phyloP scores from a whole-genome alignment of 2,113 vertebrate species.

The Rissa tridactyla region DNA sequence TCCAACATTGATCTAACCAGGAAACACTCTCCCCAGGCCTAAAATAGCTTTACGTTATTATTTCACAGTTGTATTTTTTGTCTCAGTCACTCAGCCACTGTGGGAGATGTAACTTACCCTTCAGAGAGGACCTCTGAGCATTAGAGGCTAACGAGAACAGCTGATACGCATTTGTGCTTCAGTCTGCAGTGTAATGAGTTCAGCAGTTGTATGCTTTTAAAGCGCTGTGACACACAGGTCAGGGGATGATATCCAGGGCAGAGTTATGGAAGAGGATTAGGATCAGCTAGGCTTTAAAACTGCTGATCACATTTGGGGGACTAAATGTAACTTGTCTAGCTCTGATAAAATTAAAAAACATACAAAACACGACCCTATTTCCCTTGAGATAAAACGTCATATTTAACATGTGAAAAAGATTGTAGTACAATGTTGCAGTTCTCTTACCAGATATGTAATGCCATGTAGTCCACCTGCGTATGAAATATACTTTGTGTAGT shows the following conservation, averaged over 20 bases:
- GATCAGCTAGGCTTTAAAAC: not conserved
- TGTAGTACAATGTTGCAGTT: not conserved
- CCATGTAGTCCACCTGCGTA: fast-evolving
- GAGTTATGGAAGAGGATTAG: slow-evolving; percentile 6
- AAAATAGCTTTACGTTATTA: not conserved
- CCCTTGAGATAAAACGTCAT: not conserved
- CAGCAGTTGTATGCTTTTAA: not conserved
- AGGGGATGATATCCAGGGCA: not conserved
- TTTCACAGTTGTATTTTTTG: not conserved
- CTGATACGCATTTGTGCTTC: not conserved
- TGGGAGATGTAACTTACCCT: not conserved
- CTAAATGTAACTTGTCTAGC: not conserved
- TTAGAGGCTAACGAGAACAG: not conserved
- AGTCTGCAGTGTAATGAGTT: not conserved
- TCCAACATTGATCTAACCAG: not conserved
- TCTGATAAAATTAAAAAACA: not conserved
- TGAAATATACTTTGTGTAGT: not conserved
- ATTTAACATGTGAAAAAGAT: not conserved
- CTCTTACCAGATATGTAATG: not conserved
- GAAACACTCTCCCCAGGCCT: not conserved
- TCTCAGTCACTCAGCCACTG: not conserved
- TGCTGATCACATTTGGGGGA: not conserved
- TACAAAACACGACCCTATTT: not conserved
- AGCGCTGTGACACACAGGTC: not conserved
- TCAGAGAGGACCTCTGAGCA: not conserved